Evolutionary conservation across 2,113 vertebrate genomes (phyloP).

Genomic region (Tretioscincus oriximinensis): DNA sequence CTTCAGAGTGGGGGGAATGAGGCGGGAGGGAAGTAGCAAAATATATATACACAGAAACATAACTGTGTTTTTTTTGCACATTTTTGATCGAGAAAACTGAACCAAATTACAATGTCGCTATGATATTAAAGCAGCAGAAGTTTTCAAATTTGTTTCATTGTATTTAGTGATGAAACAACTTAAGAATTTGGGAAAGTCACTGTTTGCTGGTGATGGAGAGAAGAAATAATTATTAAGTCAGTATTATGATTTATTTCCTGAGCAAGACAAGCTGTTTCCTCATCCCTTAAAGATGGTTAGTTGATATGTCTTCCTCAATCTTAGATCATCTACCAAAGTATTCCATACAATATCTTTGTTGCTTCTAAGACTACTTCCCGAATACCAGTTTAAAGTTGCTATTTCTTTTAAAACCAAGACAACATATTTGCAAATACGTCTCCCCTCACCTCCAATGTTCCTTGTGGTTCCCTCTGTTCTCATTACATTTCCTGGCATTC

Average conservation of each 20-base stretch:
- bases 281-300: too few species aligned
- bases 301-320: too few species aligned
- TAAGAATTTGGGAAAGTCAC: constrained; percentile 55
- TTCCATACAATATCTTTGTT: too few species aligned
- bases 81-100: constrained; percentile 56
- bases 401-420: too few species aligned
- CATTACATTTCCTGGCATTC: too few species aligned
- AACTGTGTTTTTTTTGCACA: constrained; percentile 29
- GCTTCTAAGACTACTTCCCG: too few species aligned
- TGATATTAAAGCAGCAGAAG: constrained; percentile 57
- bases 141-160: constrained; percentile 55
- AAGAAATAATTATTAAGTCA: constrained; percentile 53
- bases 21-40: constrained; percentile 27
- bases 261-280: constrained; percentile 2
- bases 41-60: constrained; percentile 40
- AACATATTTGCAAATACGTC: too few species aligned
- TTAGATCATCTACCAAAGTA: too few species aligned
- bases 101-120: constrained; percentile 49
- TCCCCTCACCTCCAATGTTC: too few species aligned
- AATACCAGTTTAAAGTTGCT: too few species aligned
- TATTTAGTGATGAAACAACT: constrained; percentile 49
- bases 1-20: background rate
- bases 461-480: too few species aligned
- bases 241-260: constrained; percentile 31
- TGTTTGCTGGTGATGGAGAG: constrained; percentile 32